These are phyloP conservation scores for Paramormyrops kingsleyae DNA, from an alignment of 2,113 vertebrate species.

Conservation along the genomic window DNA sequence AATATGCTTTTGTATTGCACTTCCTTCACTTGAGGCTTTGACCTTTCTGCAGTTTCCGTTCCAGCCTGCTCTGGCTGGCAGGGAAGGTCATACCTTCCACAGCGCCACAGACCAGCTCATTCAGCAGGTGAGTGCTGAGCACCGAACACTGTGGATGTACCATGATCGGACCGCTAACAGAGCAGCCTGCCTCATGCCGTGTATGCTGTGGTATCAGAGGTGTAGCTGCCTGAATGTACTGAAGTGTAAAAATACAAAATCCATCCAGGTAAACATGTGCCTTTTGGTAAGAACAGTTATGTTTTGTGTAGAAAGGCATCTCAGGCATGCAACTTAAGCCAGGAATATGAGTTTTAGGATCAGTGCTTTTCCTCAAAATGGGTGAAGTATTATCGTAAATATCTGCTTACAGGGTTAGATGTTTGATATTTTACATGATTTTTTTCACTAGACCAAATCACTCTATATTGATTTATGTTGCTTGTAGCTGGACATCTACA, in stretches of 20 bases:
- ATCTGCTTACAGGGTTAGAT: neutral
- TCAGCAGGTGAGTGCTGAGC: constrained; percentile 64
- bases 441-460: neutral
- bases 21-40: neutral
- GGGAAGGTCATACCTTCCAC: constrained; percentile 6
- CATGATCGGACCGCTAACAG: neutral
- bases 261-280: neutral
- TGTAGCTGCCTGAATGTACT: neutral
- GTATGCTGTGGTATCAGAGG: neutral
- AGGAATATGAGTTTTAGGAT: neutral
- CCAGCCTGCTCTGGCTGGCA: constrained; percentile 27
- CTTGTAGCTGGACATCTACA: neutral
- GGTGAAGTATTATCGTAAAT: neutral
- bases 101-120: constrained; percentile 66
- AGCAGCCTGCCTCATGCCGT: neutral
- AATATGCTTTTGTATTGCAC: neutral
- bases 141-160: neutral
- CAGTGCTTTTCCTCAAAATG: neutral
- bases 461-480: neutral
- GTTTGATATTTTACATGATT: neutral
- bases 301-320: neutral
- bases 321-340: neutral
- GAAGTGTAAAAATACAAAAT: neutral
- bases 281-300: neutral
- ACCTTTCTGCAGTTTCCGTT: constrained; percentile 52